Evolutionary conservation across 2,113 vertebrate species (phyloP).

Genomic region (Piprites chloris): DNA sequence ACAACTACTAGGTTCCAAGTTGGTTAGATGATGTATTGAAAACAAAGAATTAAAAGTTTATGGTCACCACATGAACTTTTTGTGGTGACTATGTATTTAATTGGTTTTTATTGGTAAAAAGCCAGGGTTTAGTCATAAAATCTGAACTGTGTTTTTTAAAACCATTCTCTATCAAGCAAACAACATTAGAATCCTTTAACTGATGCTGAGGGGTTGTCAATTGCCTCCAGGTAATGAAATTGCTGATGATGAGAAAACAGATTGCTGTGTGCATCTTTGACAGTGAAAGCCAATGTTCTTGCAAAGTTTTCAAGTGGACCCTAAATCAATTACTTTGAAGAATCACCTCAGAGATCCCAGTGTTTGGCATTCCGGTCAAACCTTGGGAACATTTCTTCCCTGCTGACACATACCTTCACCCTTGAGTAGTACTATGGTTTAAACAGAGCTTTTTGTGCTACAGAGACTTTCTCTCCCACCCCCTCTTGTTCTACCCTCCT

Average conservation of each 20-base stretch:
- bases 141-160: neutral
- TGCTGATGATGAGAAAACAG: neutral
- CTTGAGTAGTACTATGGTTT: neutral
- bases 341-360: neutral
- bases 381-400: neutral
- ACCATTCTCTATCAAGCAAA: neutral
- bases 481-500: neutral
- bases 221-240: neutral
- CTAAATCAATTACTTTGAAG: neutral
- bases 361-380: neutral
- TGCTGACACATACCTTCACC: neutral
- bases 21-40: neutral
- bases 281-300: neutral
- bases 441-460: neutral
- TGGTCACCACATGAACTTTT: neutral
- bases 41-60: neutral
- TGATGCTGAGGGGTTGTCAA: fast-evolving
- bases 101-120: neutral
- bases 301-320: neutral
- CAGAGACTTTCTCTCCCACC: neutral
- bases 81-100: neutral
- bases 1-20: neutral
- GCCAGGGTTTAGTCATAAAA: neutral
- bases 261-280: neutral
- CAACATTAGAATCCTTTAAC: neutral